phyloP scores from a whole-genome alignment of 1,140 invertebrate genomes.

The Macrobrachium rosenbergii region DNA sequence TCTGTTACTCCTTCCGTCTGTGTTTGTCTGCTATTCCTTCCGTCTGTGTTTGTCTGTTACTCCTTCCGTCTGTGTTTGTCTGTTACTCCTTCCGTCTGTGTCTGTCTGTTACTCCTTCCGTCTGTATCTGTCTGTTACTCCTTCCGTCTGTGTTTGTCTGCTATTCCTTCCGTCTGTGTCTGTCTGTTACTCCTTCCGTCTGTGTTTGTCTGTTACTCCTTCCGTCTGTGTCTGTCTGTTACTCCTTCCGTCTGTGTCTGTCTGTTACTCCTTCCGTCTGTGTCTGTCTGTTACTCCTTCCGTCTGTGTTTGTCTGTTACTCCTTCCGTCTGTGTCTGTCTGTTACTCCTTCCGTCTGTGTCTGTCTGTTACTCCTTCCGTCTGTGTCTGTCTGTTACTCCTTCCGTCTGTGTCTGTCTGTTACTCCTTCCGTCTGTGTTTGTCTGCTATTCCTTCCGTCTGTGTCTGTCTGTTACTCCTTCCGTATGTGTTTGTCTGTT shows the following conservation, averaged over 20 bases:
- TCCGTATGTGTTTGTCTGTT: no score
- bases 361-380: no score
- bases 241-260: conserved; percentile 10
- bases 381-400: no score
- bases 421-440: no score
- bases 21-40: no score
- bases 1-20: no score
- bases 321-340: conserved; percentile 11
- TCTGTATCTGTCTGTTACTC: not conserved
- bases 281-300: not conserved
- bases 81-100: not conserved
- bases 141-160: not conserved
- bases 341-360: not conserved
- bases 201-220: not conserved
- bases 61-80: no score
- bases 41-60: no score
- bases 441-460: no score
- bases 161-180: not conserved
- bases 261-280: not conserved
- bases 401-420: no score
- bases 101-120: not conserved
- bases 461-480: no score
- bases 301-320: not conserved
- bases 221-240: conserved; percentile 5
- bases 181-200: not conserved